These are phyloP conservation scores for Pyrochroa serraticornis DNA, from an alignment of 2,888 invertebrate species.

Conservation along the genomic window DNA sequence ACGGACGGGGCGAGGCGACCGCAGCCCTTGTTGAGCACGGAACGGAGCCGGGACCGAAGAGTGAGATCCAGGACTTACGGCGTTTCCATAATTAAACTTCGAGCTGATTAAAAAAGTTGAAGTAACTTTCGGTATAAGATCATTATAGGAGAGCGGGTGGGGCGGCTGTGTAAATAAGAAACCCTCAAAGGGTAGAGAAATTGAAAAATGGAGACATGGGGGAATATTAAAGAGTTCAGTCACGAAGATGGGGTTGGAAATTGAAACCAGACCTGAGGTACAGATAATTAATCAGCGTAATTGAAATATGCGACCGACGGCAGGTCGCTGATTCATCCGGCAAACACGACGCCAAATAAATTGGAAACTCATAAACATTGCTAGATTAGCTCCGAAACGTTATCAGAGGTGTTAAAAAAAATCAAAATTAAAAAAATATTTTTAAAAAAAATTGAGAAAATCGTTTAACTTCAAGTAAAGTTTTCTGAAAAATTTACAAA, in stretches of 20 bases:
- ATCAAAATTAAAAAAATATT: too few species aligned
- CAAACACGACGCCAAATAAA: neutral
- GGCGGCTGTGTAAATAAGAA: constrained; percentile 46
- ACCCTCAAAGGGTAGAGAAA: constrained; percentile 45
- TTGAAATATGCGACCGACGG: constrained; percentile 27
- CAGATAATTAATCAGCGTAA: constrained; percentile 40
- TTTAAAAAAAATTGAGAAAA: too few species aligned
- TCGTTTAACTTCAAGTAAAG: too few species aligned
- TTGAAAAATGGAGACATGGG: constrained; percentile 47
- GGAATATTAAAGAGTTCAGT: constrained; percentile 45
- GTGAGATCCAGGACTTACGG: constrained; percentile 34
- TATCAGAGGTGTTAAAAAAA: too few species aligned
- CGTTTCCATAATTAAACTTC: constrained; percentile 50
- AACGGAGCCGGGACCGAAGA: constrained; percentile 22
- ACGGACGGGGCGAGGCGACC: constrained; percentile 5
- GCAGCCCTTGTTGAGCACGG: constrained; percentile 14
- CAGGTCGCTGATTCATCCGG: neutral
- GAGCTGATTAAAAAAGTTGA: constrained; percentile 52
- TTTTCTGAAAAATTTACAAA: too few species aligned
- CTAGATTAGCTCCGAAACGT: neutral
- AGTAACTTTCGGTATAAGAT: constrained; percentile 50
- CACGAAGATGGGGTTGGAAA: constrained; percentile 42
- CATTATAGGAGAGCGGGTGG: constrained; percentile 41
- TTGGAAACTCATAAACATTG: neutral
- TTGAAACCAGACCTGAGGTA: constrained; percentile 42